These are phyloP conservation scores for Edolisoma coerulescens DNA, from an alignment of 2,113 vertebrate genomes.

Conservation along the genomic window DNA sequence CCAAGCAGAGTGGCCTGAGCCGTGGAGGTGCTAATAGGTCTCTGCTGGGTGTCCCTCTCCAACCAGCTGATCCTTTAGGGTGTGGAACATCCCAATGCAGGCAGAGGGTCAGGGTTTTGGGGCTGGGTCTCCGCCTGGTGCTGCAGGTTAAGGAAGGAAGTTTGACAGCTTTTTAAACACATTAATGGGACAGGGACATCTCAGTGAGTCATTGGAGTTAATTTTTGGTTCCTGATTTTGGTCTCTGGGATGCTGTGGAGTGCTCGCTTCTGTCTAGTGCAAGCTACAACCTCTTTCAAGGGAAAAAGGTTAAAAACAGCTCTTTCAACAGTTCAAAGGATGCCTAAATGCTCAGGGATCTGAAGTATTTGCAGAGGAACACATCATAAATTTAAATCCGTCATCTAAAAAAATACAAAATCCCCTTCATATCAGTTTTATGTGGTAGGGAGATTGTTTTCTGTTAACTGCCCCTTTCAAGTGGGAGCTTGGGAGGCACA, in stretches of 20 bases:
- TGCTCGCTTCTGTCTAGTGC: not conserved
- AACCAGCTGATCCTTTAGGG: constrained; percentile 44
- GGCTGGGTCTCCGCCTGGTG: not conserved
- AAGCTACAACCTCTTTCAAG: not conserved
- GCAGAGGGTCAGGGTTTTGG: constrained; percentile 14
- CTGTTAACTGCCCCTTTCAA: not conserved
- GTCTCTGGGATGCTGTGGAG: not conserved
- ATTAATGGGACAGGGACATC: not conserved
- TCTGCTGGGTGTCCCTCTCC: constrained; percentile 27
- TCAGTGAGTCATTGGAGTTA: not conserved
- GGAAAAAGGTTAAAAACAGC: not conserved
- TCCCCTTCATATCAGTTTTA: not conserved
- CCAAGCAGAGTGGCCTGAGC: constrained; percentile 46
- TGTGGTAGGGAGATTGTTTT: not conserved
- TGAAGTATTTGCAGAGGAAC: not conserved
- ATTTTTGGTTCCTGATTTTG: not conserved
- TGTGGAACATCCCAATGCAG: not conserved
- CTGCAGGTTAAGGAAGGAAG: not conserved
- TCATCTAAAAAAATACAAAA: not conserved
- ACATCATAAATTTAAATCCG: not conserved
- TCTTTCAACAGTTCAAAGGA: not conserved
- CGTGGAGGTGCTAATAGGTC: constrained; percentile 62
- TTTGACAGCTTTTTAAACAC: not conserved
- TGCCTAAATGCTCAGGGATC: not conserved
- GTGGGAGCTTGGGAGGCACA: not conserved